Percentiles rank a stretch among this genome's conserved stretches.
phyloP scores from a whole-genome alignment of 2,113 vertebrate species.

The Hepsetus odoe region DNA sequence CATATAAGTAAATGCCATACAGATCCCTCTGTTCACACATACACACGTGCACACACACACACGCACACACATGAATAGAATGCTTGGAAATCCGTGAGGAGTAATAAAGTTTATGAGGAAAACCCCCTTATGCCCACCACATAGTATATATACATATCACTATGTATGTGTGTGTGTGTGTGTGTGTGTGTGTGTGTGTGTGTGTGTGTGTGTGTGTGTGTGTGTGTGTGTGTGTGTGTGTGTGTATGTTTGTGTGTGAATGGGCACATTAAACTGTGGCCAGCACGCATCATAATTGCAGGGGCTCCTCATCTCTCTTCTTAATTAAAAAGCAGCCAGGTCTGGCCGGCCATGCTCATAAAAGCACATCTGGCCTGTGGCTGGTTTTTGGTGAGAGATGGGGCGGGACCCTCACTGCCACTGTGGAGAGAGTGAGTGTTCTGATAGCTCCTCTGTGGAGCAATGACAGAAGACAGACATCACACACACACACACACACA shows the following conservation, averaged over 20 bases:
- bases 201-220: constrained; percentile 26
- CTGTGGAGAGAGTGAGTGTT: constrained; percentile 40
- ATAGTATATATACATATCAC: constrained; percentile 14
- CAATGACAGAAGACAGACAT: constrained; percentile 36
- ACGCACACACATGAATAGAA: constrained; percentile 40
- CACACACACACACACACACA: neutral
- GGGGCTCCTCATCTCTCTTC: constrained; percentile 48
- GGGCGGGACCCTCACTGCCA: constrained; percentile 36
- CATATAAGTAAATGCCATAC: constrained; percentile 64
- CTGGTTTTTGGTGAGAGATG: constrained; percentile 32
- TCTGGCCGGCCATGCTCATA: constrained; percentile 50
- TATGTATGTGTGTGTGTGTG: constrained; percentile 5
- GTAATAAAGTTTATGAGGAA: constrained; percentile 67
- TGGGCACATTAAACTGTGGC: constrained; percentile 33
- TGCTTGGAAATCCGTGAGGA: constrained; percentile 48
- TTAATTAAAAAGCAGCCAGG: constrained; percentile 54
- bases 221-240: constrained; percentile 25
- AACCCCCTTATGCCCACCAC: constrained; percentile 54
- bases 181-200: constrained; percentile 18
- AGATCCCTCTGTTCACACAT: constrained; percentile 27
- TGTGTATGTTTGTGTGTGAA: constrained; percentile 5
- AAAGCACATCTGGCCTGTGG: constrained; percentile 55
- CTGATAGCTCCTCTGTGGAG: constrained; percentile 39
- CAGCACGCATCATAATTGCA: constrained; percentile 48
- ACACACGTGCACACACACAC: constrained; percentile 39